phyloP scores from a whole-genome alignment of 2,113 vertebrate genomes.

The Cepphus grylle region DNA sequence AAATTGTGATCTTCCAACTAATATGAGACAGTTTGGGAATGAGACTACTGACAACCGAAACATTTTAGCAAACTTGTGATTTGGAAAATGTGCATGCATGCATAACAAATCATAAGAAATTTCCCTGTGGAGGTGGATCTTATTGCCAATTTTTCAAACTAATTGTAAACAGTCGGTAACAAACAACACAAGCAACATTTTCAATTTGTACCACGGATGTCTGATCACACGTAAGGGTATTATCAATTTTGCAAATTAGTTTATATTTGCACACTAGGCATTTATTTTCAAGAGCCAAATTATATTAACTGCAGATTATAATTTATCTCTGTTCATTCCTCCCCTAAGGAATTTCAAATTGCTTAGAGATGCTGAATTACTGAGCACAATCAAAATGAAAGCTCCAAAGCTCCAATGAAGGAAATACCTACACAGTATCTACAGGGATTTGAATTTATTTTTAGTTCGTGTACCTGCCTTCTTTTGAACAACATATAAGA shows the following conservation, averaged over 20 bases:
- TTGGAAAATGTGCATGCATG: background rate
- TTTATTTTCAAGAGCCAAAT: background rate
- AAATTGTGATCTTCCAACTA: background rate
- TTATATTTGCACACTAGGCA: background rate
- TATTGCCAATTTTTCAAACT: background rate
- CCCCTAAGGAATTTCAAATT: background rate
- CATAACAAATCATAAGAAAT: background rate
- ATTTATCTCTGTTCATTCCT: background rate
- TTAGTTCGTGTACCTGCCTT: background rate
- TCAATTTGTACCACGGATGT: background rate
- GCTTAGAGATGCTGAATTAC: background rate
- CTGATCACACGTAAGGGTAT: background rate
- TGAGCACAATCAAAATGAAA: background rate
- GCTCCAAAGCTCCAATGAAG: background rate
- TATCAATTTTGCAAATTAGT: background rate
- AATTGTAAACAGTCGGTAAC: background rate
- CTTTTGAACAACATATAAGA: background rate
- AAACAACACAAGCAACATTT: background rate
- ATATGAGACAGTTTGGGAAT: background rate
- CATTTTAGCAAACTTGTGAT: background rate
- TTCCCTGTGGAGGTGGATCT: background rate
- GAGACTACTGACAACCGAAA: background rate
- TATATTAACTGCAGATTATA: background rate
- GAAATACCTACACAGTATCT: background rate
- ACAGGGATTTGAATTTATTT: background rate